Evolutionary conservation across 2,888 invertebrate species (phyloP).

Genomic region (Perizoma flavofasciatum): DNA sequence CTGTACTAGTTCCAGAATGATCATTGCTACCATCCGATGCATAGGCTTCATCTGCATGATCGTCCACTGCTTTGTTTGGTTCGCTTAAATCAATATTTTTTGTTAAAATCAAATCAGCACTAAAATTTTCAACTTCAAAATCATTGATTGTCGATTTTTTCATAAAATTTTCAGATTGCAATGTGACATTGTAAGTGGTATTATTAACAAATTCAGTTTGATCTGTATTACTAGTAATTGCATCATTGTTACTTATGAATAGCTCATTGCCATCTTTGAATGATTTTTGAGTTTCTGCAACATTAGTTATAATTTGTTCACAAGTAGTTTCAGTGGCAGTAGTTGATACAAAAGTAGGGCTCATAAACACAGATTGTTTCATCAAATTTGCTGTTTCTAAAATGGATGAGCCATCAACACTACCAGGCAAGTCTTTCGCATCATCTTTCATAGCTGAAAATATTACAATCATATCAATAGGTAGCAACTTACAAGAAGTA

Average conservation of each 20-base stretch:
- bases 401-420: constrained; percentile 54
- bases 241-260: neutral
- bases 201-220: neutral
- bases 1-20: constrained; percentile 20
- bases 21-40: constrained; percentile 30
- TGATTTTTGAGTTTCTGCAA: constrained; percentile 6
- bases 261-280: constrained; percentile 5
- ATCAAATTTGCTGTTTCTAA: constrained; percentile 72
- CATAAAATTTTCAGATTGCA: constrained; percentile 8
- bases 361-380: constrained; percentile 70
- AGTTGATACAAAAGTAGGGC: constrained; percentile 64
- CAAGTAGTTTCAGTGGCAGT: constrained; percentile 45
- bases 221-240: constrained; percentile 1
- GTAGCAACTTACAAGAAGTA: neutral
- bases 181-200: neutral
- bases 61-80: constrained; percentile 23
- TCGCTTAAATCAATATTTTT: constrained; percentile 12
- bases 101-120: constrained; percentile 24
- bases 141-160: constrained; percentile 24
- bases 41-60: constrained; percentile 32
- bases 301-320: constrained; percentile 35
- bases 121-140: constrained; percentile 28
- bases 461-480: neutral
- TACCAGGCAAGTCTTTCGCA: constrained; percentile 2
- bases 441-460: constrained; percentile 17